phyloP scores from a whole-genome alignment of 2,888 invertebrate genomes.

The Ommatoiulus sabulosus region DNA sequence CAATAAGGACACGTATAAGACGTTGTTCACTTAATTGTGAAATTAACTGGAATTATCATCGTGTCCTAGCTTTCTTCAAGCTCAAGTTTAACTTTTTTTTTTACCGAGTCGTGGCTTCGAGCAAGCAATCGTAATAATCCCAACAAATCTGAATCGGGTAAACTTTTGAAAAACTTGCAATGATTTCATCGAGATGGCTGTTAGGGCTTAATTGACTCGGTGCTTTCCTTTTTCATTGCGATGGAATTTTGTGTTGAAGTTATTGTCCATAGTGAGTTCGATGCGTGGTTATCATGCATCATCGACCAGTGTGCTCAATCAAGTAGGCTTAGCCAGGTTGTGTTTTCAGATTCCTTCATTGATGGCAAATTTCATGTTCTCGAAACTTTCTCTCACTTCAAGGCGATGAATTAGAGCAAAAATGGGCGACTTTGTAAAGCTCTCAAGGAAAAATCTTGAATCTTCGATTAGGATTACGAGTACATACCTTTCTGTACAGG shows the following conservation, averaged over 20 bases:
- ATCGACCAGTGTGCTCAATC: neutral
- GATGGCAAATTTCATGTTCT: neutral
- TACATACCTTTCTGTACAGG: too few species aligned
- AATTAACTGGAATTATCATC: too few species aligned
- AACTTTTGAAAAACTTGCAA: neutral
- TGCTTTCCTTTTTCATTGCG: neutral
- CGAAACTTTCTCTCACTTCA: neutral
- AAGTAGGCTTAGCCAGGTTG: neutral
- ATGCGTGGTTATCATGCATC: neutral
- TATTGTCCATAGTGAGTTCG: too few species aligned
- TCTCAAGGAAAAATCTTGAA: too few species aligned
- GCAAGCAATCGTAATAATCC: too few species aligned
- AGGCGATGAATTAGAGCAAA: neutral
- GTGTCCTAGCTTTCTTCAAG: neutral
- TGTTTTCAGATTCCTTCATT: neutral
- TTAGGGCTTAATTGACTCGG: neutral
- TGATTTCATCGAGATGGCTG: neutral
- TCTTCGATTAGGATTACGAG: too few species aligned
- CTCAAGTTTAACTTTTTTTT: neutral
- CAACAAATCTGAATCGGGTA: too few species aligned
- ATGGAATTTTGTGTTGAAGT: neutral
- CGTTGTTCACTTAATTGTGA: too few species aligned
- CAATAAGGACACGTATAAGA: too few species aligned
- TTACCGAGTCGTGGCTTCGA: neutral
- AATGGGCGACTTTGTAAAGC: too few species aligned